Conservation (phyloP, 2,113 vertebrate genomes). For the Oxyruncus cristatus region DNA sequence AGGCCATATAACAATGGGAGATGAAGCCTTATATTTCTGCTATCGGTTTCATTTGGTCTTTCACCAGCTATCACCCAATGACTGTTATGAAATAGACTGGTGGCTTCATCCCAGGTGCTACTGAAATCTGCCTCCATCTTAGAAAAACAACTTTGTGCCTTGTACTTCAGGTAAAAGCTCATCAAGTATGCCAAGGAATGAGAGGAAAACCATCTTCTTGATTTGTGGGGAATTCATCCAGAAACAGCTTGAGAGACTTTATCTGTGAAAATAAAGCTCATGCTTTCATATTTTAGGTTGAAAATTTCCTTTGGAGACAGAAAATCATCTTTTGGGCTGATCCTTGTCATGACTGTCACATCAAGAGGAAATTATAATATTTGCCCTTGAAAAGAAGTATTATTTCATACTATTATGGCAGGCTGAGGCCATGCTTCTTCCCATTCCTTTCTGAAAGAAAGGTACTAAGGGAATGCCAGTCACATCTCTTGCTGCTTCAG, state of each 20-base stretch:
- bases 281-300: neutral
- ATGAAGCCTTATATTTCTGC: neutral
- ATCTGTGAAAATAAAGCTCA: neutral
- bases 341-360: neutral
- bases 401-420: neutral
- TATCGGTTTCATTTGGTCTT: neutral
- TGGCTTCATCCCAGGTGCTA: neutral
- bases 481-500: neutral
- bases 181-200: neutral
- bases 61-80: neutral
- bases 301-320: neutral
- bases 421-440: neutral
- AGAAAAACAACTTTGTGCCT: neutral
- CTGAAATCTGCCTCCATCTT: neutral
- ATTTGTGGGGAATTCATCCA: neutral
- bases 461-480: neutral
- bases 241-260: neutral
- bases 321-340: neutral
- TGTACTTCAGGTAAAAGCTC: neutral
- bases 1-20: neutral
- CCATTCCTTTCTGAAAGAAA: neutral
- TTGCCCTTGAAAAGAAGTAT: neutral
- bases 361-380: neutral
- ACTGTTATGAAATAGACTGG: neutral
- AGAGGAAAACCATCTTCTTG: neutral